Evolutionary conservation across 2,113 vertebrate species (phyloP).

Genomic region (Mormoops blainvillei): DNA sequence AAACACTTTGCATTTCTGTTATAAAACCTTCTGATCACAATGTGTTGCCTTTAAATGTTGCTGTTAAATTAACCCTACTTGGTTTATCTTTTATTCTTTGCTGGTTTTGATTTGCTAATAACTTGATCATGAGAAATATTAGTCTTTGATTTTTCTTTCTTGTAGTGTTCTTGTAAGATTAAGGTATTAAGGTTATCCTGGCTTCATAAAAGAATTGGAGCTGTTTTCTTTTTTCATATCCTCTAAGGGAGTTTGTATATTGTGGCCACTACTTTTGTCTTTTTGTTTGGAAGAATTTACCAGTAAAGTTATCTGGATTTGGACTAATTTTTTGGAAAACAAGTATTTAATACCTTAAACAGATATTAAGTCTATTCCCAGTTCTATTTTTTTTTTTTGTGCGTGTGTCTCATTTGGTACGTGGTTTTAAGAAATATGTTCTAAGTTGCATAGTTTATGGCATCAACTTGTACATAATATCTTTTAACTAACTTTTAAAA

Average conservation of each 20-base stretch:
- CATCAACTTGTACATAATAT: not conserved
- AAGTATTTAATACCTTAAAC: not conserved
- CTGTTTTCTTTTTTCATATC: not conserved
- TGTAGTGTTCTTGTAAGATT: not conserved
- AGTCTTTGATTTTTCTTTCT: not conserved
- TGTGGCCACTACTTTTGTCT: not conserved
- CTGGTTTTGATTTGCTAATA: not conserved
- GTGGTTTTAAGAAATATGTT: not conserved
- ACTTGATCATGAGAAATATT: not conserved
- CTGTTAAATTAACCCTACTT: not conserved
- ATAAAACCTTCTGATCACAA: not conserved
- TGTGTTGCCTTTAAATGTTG: not conserved
- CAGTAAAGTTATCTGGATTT: not conserved
- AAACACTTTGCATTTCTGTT: not conserved
- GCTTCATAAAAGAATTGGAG: not conserved
- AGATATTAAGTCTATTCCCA: not conserved
- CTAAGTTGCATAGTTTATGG: not conserved
- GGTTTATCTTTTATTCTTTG: not conserved
- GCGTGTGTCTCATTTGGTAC: not conserved
- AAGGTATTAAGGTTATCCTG: rapidly evolving
- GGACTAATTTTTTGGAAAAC: not conserved
- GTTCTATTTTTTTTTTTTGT: too few species aligned
- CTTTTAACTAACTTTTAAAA: not conserved
- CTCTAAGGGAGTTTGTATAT: not conserved
- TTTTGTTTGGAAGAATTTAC: not conserved